These are phyloP conservation scores for Lasioglossum figueresi DNA, from an alignment of 2,888 invertebrate species.

Conservation along the genomic window DNA sequence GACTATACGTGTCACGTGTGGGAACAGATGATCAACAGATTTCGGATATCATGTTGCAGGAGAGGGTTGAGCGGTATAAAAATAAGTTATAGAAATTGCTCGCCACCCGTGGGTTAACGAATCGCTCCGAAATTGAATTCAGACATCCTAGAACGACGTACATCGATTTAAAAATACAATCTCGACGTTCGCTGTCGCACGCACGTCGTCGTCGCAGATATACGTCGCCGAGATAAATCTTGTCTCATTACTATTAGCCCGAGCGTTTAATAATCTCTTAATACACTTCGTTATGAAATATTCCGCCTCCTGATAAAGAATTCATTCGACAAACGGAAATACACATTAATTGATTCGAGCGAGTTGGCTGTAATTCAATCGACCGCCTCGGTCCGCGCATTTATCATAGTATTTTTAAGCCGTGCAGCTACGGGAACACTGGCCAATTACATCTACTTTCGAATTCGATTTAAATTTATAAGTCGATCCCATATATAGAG, in stretches of 20 bases:
- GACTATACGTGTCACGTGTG: conserved; percentile 68
- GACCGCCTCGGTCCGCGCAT: conserved; percentile 19
- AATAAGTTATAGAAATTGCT: conserved; percentile 39
- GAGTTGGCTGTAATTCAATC: conserved; percentile 26
- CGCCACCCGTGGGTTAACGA: conserved; percentile 21
- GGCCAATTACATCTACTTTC: conserved; percentile 56
- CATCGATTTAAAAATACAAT: background rate
- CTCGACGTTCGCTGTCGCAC: background rate
- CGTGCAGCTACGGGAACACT: background rate
- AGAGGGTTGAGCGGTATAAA: conserved; percentile 53
- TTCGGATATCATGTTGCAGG: conserved; percentile 69
- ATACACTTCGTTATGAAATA: conserved; percentile 33
- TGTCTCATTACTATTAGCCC: conserved; percentile 29
- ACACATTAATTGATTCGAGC: conserved; percentile 33
- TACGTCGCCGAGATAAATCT: conserved; percentile 10
- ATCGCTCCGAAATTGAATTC: background rate
- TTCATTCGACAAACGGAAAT: background rate
- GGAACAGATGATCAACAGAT: conserved; percentile 67
- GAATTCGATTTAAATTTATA: conserved; percentile 60
- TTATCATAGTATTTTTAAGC: conserved; percentile 46
- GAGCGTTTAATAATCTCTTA: conserved; percentile 26
- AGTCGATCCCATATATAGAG: conserved; percentile 50
- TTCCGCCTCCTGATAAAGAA: background rate
- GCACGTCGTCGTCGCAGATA: background rate
- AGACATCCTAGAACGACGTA: background rate